A percentile compares a stretch with the other conserved stretches of the same genome.
Evolutionary conservation across 2,888 invertebrate species (phyloP).

Genomic region (Lasioglossum leucozonium): DNA sequence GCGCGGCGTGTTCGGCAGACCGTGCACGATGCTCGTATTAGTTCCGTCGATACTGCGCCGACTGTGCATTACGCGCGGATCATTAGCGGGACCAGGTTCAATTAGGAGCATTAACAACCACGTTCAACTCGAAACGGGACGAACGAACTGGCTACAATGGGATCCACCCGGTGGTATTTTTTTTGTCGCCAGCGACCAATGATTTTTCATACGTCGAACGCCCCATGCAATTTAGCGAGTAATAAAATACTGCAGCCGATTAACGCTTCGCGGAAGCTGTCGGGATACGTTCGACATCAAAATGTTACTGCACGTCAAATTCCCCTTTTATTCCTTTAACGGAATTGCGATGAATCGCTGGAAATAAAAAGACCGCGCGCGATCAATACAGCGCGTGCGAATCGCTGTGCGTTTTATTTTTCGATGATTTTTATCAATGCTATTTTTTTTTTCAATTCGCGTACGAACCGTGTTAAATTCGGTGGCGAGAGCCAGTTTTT

Average conservation of each 20-base stretch:
- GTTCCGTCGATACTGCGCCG: not conserved
- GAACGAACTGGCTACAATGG: constrained; percentile 21
- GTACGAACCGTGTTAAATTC: not conserved
- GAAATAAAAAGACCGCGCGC: not conserved
- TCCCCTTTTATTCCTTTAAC: not conserved
- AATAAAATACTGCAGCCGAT: constrained; percentile 1
- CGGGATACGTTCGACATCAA: not conserved
- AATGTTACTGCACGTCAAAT: not conserved
- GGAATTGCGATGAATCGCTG: not conserved
- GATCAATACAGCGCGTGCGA: not conserved
- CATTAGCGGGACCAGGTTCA: constrained; percentile 11
- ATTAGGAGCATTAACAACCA: constrained; percentile 27
- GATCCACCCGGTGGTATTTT: not conserved
- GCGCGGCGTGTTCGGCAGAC: not conserved
- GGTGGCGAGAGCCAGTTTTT: not conserved
- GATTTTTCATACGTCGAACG: not conserved
- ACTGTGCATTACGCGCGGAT: not conserved
- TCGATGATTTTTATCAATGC: not conserved
- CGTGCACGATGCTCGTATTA: constrained; percentile 8
- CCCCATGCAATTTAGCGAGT: not conserved
- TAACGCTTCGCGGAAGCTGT: not conserved
- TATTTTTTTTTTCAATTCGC: not conserved
- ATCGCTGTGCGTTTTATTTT: not conserved
- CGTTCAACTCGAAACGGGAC: constrained; percentile 18
- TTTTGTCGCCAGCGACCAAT: not conserved